phyloP scores from a whole-genome alignment of 2,888 invertebrate species.

The Sipha maydis region DNA sequence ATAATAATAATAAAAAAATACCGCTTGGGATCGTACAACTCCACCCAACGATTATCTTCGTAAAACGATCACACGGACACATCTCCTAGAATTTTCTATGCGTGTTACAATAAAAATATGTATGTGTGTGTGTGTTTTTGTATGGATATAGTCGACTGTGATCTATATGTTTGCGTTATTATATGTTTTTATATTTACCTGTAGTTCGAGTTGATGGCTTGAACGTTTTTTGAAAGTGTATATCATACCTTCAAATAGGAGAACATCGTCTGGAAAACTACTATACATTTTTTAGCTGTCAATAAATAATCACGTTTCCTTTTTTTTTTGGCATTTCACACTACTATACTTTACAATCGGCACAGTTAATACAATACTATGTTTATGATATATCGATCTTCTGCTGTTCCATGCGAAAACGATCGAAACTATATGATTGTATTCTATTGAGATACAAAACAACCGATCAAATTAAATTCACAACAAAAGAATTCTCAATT shows the following conservation, averaged over 20 bases:
- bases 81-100: conserved; percentile 8
- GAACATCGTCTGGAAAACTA: background rate
- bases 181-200: too few relatives aligned
- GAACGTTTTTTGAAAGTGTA: too few relatives aligned
- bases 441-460: background rate
- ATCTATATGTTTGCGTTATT: background rate
- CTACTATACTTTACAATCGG: too few relatives aligned
- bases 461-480: background rate
- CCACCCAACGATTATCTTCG: conserved; percentile 32
- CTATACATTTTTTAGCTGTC: background rate
- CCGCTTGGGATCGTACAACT: conserved; percentile 1
- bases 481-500: background rate
- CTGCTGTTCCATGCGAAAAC: too few relatives aligned
- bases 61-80: conserved; percentile 6
- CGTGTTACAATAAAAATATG: background rate
- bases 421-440: too few relatives aligned
- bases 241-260: background rate
- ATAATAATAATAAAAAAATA: background rate
- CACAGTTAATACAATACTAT: too few relatives aligned
- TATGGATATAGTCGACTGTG: background rate
- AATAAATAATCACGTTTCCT: background rate
- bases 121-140: background rate
- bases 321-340: too few relatives aligned
- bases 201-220: background rate
- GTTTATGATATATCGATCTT: too few relatives aligned